phyloP scores from a whole-genome alignment of 2,888 invertebrate species.

The Cremastinae sp. region DNA sequence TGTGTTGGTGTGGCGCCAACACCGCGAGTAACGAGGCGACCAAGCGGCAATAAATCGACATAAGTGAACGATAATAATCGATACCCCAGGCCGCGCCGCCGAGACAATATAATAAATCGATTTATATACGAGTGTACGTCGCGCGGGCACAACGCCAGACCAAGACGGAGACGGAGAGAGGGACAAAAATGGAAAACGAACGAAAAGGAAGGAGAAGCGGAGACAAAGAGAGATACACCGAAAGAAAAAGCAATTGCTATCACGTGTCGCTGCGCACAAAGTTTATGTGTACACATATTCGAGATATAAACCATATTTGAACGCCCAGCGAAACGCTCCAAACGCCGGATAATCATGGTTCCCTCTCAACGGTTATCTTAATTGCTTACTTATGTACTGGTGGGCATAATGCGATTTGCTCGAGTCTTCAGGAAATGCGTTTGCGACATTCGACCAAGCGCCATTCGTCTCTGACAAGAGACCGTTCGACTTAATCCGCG shows the following conservation, averaged over 20 bases:
- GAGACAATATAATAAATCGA: constrained; percentile 69
- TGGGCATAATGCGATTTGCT: constrained; percentile 55
- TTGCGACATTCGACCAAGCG: constrained; percentile 18
- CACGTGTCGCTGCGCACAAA: constrained; percentile 39
- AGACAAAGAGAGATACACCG: constrained; percentile 1
- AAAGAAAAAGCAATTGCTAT: constrained; percentile 48
- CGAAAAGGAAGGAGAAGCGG: constrained; percentile 4
- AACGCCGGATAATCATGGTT: constrained; percentile 51
- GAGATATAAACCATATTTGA: constrained; percentile 19
- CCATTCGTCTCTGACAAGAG: constrained; percentile 14
- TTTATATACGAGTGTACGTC: constrained; percentile 64
- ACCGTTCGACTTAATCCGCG: no score
- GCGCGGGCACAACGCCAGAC: constrained; percentile 37
- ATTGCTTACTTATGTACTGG: constrained; percentile 67
- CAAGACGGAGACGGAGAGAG: not conserved
- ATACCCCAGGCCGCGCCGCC: constrained; percentile 62
- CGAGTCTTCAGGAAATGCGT: constrained; percentile 63
- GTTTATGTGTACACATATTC: constrained; percentile 51
- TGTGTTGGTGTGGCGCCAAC: constrained; percentile 64
- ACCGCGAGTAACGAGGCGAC: constrained; percentile 64
- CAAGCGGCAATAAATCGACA: constrained; percentile 67
- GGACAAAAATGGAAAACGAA: not conserved
- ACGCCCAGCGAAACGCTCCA: constrained; percentile 41
- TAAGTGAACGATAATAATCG: constrained; percentile 70
- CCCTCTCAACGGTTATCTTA: constrained; percentile 64